Percentiles rank a stretch among this genome's conserved stretches.
Conservation (phyloP, 2,888 invertebrate genomes). For the Rhabditophanes sp. region DNA sequence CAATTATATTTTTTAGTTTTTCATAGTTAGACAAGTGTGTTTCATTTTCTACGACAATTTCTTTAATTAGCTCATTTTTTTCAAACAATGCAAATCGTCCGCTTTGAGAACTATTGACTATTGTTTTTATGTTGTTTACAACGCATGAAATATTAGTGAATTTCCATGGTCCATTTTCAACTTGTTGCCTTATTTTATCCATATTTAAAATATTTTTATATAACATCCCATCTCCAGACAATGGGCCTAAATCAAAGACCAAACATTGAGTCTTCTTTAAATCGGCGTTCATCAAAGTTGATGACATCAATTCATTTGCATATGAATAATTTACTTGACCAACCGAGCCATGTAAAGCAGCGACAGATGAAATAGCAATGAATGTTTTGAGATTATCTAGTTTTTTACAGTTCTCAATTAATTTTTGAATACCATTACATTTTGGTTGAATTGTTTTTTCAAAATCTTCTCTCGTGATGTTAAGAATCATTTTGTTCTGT, state of each 20-base stretch:
- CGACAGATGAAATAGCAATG: slow-evolving; percentile 24
- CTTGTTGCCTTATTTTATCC: too few species aligned
- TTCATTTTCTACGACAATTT: not conserved
- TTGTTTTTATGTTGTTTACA: too few species aligned
- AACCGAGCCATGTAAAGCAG: slow-evolving; percentile 23
- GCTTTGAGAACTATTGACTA: too few species aligned
- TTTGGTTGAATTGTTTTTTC: slow-evolving; percentile 17
- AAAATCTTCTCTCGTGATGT: slow-evolving; percentile 11
- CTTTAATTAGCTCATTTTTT: slow-evolving; percentile 6
- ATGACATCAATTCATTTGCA: slow-evolving; percentile 24
- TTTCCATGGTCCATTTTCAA: too few species aligned
- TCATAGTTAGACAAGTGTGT: too few species aligned
- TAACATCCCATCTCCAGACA: slow-evolving; percentile 31
- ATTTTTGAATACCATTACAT: slow-evolving; percentile 18
- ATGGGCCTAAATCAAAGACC: slow-evolving; percentile 25
- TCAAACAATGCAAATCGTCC: too few species aligned
- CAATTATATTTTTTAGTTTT: slow-evolving; percentile 14
- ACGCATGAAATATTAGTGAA: too few species aligned
- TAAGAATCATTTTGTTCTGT: slow-evolving; percentile 13
- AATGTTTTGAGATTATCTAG: slow-evolving; percentile 15
- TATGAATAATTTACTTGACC: slow-evolving; percentile 33
- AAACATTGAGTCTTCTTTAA: slow-evolving; percentile 5
- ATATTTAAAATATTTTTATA: too few species aligned
- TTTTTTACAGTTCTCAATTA: too few species aligned
- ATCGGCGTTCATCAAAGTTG: not conserved